Evolutionary conservation across 2,113 vertebrate species (phyloP).

Genomic region (Syngnathus typhle): DNA sequence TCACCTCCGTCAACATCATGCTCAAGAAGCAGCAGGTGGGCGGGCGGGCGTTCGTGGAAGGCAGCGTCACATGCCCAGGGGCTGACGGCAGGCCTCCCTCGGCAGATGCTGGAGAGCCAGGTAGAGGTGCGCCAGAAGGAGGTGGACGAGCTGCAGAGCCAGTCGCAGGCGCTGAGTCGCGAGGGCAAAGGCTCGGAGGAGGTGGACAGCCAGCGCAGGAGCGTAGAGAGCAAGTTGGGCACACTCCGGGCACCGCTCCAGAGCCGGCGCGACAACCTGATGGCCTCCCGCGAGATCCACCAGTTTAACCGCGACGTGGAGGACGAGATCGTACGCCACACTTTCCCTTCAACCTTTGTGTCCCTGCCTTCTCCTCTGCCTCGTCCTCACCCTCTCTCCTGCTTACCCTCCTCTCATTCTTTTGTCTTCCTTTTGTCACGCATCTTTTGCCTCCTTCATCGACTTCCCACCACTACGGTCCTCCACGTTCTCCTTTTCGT

Average conservation of each 20-base stretch:
- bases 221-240: constrained; percentile 86
- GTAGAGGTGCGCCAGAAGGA: constrained; percentile 94
- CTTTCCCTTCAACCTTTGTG: not conserved
- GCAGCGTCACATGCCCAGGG: no score
- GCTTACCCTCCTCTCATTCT: not conserved
- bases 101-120: constrained; percentile 88
- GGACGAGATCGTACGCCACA: constrained; percentile 87
- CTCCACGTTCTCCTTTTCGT: not conserved
- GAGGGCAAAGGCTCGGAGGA: constrained; percentile 93
- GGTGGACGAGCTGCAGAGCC: constrained; percentile 77
- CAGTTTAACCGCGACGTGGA: constrained; percentile 93
- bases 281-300: constrained; percentile 92
- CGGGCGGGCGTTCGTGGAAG: no score
- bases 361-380: not conserved
- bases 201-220: constrained; percentile 84
- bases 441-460: no score
- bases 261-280: constrained; percentile 82
- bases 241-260: constrained; percentile 80
- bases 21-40: constrained; percentile 95
- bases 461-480: not conserved
- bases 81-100: no score
- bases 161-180: constrained; percentile 82
- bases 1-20: constrained; percentile 96
- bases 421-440: no score
- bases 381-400: not conserved